Conservation (phyloP, 2,888 invertebrate genomes). For the Bellardia bayeri region DNA sequence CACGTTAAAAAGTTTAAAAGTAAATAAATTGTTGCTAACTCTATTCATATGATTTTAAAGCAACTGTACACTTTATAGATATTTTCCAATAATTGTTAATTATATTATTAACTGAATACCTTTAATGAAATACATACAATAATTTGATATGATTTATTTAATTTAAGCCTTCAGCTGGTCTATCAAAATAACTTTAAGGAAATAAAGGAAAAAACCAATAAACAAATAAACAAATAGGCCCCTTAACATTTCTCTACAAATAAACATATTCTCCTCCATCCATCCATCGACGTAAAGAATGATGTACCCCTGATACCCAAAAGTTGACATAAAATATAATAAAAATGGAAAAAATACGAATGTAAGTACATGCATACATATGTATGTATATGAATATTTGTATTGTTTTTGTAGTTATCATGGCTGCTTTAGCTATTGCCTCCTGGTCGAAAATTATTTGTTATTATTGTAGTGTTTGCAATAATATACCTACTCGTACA, state of each 20-base stretch:
- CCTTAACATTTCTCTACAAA: not conserved
- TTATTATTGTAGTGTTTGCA: constrained; percentile 36
- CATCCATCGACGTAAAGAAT: not conserved
- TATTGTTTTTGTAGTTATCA: not conserved
- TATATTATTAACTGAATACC: no score
- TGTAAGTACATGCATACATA: no score
- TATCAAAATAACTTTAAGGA: not conserved
- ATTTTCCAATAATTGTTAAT: no score
- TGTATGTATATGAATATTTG: not conserved
- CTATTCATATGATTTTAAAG: no score
- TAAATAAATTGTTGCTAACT: no score
- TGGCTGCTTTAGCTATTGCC: not conserved
- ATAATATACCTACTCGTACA: not conserved
- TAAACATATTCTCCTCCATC: not conserved
- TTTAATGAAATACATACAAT: not conserved
- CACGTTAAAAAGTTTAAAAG: no score
- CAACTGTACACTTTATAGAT: no score
- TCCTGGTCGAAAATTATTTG: not conserved
- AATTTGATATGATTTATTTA: not conserved
- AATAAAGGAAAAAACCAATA: not conserved
- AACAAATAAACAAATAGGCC: not conserved
- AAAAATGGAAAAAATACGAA: not conserved
- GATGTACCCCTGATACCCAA: not conserved
- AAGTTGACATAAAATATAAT: constrained; percentile 14
- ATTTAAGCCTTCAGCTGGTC: not conserved